Evolutionary conservation across 2,888 invertebrate species (phyloP), one percentile per base, ranked within the genome.

Genomic region (Troides oblongomaculatus): DNA sequence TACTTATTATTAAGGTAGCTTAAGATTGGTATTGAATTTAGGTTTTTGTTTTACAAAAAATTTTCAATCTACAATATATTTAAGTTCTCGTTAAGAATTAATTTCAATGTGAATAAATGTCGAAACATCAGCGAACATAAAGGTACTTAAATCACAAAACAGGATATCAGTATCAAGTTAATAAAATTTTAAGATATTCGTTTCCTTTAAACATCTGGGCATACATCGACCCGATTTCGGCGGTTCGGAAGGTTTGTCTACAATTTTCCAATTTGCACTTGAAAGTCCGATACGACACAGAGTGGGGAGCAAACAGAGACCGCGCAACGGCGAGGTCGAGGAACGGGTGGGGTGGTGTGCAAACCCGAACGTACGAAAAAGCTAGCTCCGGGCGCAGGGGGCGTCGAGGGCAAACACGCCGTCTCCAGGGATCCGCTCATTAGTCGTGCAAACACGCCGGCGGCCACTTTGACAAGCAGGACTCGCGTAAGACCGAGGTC

Each of bases 401-500:
- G 81, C 79, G 78, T 85, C 85, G 82, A 81, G 83, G 80, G 88
- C 87, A 90, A 91, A 92, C 90, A 91, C 80, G 75, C 74, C 83
- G 87, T 90, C 92, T 92, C 91, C 82, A 79, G 92, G 91, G 91
- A 87, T 78, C 86, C 89, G 86, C 91, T 92, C 92, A 92, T 92
- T 92, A 92, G 88, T 92, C 88, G 92, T 87, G 84, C 92, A 92
- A 92, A 92, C 88, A 92, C 79, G 85, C 89, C 87, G 88, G 87
- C 89, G 88, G 89, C 90, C 89, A 90, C 92, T 92, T 91, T 91
- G 92, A 92, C 90, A 90, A 87, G 88, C 88, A 85, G 84, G 83
- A 82, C 84, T 81, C 81, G 79, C 79, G 79, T 78, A 73, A 75
- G 75, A 74, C 77, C 75, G 75, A 73, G 75, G 75, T 75, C 76